Evolutionary conservation across 2,113 vertebrate genomes (phyloP), one percentile per base, ranked within the genome.

Genomic region (Neolamprologus hecqui): DNA sequence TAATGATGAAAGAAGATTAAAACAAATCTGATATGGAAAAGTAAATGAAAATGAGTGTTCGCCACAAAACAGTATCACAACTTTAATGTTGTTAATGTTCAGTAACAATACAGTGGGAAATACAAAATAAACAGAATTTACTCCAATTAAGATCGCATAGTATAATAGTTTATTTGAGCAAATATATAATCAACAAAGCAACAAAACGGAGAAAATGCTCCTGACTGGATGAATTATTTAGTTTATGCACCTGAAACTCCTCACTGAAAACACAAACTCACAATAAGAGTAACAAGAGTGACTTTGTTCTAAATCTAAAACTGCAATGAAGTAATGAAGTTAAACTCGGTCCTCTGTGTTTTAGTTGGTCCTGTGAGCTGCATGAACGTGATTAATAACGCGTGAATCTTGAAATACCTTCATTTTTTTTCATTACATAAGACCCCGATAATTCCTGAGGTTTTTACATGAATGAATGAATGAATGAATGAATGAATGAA

Each of bases 311-410:
- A 5, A 45, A 75, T 19, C 6, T 45, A 75, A 26, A 45, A 0
- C 14, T 77, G 42, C 23, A 75, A 11, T 12, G 1, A 28, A 19
- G 23, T 11, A 19, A 47, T 7, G 0, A 75, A 5, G 42, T 49
- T 19, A 49, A 7, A 28, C 23, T 47, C 14, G 0, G 8, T 47
- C 40, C 70, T 47, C 0, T 17, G 40, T 17, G 55, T 58, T 0
- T 47, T 11, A 17, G 13, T 23, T 10, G 21, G 7, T 45, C 40
- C 40, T 4, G 9, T 47, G 42, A 28, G 70, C 70, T 75, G n/a
- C 65, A 70, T 42, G 65, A 1, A 42, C 7, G 2, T 14, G 40
- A 73, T 47, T 73, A 0, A 73, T 73, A 28, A 73, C 23, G 45
- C 23, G 26, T 28, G 14, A 75, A 49, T 12, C 70, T 28, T 1